These are phyloP conservation scores for Colaptes auratus DNA, from an alignment of 2,113 vertebrate species.

Conservation along the genomic window DNA sequence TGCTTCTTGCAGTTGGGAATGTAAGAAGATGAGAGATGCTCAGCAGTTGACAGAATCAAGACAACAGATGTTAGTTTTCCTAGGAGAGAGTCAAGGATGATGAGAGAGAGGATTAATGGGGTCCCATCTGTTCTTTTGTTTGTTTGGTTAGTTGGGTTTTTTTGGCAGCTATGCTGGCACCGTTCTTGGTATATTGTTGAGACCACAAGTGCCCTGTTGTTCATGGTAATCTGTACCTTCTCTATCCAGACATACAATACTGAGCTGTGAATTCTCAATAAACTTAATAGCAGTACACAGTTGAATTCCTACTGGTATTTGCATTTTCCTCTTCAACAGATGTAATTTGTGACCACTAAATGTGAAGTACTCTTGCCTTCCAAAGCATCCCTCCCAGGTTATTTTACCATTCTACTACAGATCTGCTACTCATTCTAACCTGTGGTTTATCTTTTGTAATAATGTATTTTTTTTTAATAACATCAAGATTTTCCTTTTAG, in stretches of 20 bases:
- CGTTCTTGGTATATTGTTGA: not conserved
- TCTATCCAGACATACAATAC: not conserved
- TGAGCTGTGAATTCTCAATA: not conserved
- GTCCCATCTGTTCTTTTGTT: not conserved
- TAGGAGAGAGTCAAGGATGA: not conserved
- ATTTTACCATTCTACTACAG: not conserved
- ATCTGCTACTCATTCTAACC: not conserved
- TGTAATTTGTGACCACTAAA: not conserved
- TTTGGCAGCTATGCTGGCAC: not conserved
- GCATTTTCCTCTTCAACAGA: not conserved
- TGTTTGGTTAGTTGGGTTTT: not conserved
- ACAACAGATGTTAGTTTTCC: not conserved
- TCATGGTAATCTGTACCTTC: not conserved
- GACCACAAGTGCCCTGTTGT: not conserved
- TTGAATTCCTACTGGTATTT: not conserved
- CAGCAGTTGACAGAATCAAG: not conserved
- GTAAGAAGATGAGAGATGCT: not conserved
- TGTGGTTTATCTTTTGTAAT: not conserved
- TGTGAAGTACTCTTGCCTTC: not conserved
- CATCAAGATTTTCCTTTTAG: not conserved
- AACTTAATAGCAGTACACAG: not conserved
- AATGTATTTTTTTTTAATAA: not conserved
- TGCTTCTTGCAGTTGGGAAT: not conserved
- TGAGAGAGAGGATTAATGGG: slow-evolving; percentile 5
- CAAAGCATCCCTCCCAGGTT: not conserved